Evolutionary conservation across 2,888 invertebrate species (phyloP), one percentile per base, ranked within the genome.

Genomic region (Chaetoderma sp.): DNA sequence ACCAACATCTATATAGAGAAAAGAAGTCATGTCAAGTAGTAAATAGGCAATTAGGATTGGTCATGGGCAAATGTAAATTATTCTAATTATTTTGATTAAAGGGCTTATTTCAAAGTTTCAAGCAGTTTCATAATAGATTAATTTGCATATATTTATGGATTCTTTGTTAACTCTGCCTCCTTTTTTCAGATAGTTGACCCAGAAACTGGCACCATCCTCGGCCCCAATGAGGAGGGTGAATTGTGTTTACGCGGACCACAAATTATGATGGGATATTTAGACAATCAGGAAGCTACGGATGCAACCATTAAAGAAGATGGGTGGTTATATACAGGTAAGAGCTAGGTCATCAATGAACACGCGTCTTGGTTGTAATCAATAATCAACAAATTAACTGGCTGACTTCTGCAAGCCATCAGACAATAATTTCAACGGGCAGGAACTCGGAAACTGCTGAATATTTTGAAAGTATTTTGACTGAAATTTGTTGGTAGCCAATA

Each of bases 191-290:
- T 86, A 28, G 75, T 83, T 21, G 75, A 85, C 65, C 65, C 80
- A 1, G 82, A 88, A 68, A 91, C 89, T 1, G 92, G 92, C 0
- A 78, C 87, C 76, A 77, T 84, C 64, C 84, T 91, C 18, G 90
- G 90, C 0, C 88, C 90, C 0, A 89, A 91, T 75, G 88, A 92
- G 81, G 90, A 90, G 66, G 96, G 96, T 13, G 96, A 96, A 86
- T 82, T 96, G 0, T 94, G 93, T 86, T 91, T 96, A 66, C 93
- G 93, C 82, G 94, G 94, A 0, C 92, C 93, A 21, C 88, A 92
- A 58, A 90, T 92, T 6, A 94, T 94, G 93, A 93, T 93, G 82
- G 94, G 95, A 0, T 96, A 96, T 83, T 89, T 92, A 79, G 91
- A 92, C 2, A 91, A 94, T 82, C 91, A 91, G 67, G 86, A 89